These are phyloP conservation scores for Apamea crenata DNA, from an alignment of 2,888 invertebrate genomes.

Conservation along the genomic window DNA sequence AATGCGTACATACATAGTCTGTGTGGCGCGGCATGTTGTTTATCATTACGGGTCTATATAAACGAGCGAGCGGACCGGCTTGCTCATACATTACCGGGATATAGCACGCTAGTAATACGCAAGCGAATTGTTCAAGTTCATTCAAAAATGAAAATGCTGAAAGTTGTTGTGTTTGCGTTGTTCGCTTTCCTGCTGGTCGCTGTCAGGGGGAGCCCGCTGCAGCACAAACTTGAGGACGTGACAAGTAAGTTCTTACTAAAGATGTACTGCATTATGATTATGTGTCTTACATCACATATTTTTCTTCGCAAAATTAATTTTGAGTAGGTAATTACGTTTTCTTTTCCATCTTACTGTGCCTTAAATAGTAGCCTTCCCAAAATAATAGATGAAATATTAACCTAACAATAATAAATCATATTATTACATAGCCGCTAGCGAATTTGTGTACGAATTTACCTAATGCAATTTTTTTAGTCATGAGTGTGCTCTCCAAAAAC, in stretches of 20 bases:
- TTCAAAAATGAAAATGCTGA: slow-evolving; percentile 69
- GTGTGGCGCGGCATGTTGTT: slow-evolving; percentile 67
- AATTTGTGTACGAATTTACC: slow-evolving; percentile 28
- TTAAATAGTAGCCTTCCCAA: not conserved
- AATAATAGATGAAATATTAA: slow-evolving; percentile 13
- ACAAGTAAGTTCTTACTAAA: slow-evolving; percentile 67
- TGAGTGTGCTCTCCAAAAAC: not conserved
- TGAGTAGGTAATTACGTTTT: not conserved
- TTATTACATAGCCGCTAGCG: slow-evolving; percentile 31
- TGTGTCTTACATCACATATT: not conserved
- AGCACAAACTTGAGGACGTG: slow-evolving; percentile 46
- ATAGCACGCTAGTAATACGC: slow-evolving; percentile 60
- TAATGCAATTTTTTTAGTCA: not conserved
- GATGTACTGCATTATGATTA: not conserved
- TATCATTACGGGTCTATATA: slow-evolving; percentile 77
- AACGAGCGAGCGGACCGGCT: slow-evolving; percentile 64
- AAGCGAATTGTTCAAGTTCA: slow-evolving; percentile 36
- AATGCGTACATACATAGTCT: slow-evolving; percentile 32
- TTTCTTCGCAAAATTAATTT: not conserved
- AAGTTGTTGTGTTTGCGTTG: slow-evolving; percentile 72
- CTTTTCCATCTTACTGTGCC: not conserved
- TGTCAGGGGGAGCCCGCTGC: slow-evolving; percentile 69
- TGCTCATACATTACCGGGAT: slow-evolving; percentile 68
- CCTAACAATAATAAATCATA: not conserved
- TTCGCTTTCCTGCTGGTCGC: slow-evolving; percentile 72